Conservation (phyloP, 1,140 invertebrate genomes). For the Solenopsis invicta region DNA sequence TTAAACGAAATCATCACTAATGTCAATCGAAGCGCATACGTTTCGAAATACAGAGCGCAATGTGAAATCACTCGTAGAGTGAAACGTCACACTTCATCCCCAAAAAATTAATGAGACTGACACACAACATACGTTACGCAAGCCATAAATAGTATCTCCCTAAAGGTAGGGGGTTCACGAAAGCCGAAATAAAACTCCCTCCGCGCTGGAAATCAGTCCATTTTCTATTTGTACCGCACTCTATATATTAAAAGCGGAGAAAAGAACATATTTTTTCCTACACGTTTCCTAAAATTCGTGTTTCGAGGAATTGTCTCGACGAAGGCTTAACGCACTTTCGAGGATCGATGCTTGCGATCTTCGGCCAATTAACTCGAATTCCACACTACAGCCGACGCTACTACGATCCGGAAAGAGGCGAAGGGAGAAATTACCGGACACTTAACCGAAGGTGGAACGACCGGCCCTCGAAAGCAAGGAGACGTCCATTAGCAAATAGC, state of each 20-base stretch:
- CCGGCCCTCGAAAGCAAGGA: constrained; percentile 30
- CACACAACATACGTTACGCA: constrained; percentile 19
- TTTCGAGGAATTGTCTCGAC: constrained; percentile 18
- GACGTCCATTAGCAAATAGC: constrained; percentile 60
- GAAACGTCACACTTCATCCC: neutral
- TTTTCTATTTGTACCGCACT: constrained; percentile 31
- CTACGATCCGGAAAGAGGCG: neutral
- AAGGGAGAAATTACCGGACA: constrained; percentile 25
- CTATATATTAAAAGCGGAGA: constrained; percentile 17
- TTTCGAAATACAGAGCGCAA: neutral
- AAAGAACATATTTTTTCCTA: constrained; percentile 36
- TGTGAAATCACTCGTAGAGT: constrained; percentile 20
- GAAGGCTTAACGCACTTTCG: constrained; percentile 1
- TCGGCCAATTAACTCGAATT: constrained; percentile 12
- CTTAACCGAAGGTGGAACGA: constrained; percentile 26
- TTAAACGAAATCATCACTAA: neutral
- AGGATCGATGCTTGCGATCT: neutral
- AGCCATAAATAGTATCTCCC: constrained; percentile 22
- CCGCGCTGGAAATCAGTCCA: constrained; percentile 1
- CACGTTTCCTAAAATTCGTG: neutral
- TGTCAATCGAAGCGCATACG: neutral
- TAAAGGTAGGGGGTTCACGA: neutral
- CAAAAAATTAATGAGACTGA: constrained; percentile 37
- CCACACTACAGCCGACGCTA: neutral
- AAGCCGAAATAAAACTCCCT: constrained; percentile 13